Conservation (phyloP, 2,797 vertebrate genomes). For the Aotus griseimembra region DNA sequence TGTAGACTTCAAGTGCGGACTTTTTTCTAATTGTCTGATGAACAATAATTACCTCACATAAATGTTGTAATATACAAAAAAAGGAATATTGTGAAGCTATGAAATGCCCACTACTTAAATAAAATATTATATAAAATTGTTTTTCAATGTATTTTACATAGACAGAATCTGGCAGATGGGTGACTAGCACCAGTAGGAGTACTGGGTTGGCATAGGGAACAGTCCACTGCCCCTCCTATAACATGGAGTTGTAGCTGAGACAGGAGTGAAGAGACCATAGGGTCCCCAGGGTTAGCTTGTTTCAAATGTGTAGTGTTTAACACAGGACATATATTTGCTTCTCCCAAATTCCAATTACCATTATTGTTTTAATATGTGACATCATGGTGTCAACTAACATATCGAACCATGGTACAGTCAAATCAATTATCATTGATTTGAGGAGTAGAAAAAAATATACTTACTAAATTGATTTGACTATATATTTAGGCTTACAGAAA, state of each 20-base stretch:
- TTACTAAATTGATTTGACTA: background rate
- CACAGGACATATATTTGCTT: background rate
- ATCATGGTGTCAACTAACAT: background rate
- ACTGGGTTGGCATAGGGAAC: background rate
- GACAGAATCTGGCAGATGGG: background rate
- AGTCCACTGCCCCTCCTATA: no score
- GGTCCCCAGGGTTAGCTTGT: background rate
- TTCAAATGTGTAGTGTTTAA: background rate
- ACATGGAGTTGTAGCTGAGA: accelerated
- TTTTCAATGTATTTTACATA: background rate
- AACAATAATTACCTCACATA: background rate
- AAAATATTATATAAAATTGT: background rate
- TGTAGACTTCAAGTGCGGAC: background rate
- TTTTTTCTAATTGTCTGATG: background rate
- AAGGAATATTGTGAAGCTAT: background rate
- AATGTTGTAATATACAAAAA: background rate
- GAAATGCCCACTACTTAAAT: background rate
- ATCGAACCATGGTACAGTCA: background rate
- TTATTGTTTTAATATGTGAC: background rate
- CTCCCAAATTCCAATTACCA: background rate
- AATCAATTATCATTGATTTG: background rate
- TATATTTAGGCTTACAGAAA: background rate
- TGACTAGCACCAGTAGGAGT: background rate
- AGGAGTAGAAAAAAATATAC: background rate
- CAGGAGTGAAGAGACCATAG: no score